phyloP scores from a whole-genome alignment of 2,888 invertebrate genomes.

The Chymomyza procnemis region DNA sequence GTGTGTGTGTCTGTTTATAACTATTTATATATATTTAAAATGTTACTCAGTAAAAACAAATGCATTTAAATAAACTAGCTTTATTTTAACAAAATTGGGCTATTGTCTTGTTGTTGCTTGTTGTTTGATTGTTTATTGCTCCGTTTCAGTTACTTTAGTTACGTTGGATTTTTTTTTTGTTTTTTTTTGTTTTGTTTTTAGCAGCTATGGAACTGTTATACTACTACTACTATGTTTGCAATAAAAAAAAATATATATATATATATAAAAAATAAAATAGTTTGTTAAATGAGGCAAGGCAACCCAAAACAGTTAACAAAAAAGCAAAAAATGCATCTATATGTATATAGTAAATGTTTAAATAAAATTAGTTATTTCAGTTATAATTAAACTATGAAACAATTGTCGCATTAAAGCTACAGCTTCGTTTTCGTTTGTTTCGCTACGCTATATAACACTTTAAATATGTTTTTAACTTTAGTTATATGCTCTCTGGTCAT shows the following conservation, averaged over 20 bases:
- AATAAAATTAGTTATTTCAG: neutral
- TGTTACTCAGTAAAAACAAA: conserved; percentile 42
- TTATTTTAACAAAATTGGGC: conserved; percentile 68
- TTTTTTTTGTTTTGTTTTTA: too few species aligned
- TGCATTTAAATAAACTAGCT: conserved; percentile 32
- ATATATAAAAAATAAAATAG: conserved; percentile 4
- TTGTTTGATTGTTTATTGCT: conserved; percentile 76
- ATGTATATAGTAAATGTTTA: too few species aligned
- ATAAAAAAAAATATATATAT: conserved; percentile 1
- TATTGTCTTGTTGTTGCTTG: conserved; percentile 68
- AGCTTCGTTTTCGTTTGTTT: neutral
- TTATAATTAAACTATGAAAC: neutral
- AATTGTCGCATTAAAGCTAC: neutral
- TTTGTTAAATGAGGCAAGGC: conserved; percentile 5
- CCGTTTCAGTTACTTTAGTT: conserved; percentile 67
- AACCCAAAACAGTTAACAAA: neutral
- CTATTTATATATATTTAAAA: conserved; percentile 41
- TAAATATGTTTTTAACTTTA: conserved; percentile 12
- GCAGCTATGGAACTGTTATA: conserved; percentile 9
- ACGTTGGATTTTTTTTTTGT: too few species aligned
- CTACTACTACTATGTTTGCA: too few species aligned
- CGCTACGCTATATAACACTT: conserved; percentile 41
- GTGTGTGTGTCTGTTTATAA: too few species aligned
- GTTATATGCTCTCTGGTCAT: conserved; percentile 31
- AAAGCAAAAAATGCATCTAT: neutral